Evolutionary conservation across 1,140 invertebrate species (phyloP).

Genomic region (Helicoverpa zea): DNA sequence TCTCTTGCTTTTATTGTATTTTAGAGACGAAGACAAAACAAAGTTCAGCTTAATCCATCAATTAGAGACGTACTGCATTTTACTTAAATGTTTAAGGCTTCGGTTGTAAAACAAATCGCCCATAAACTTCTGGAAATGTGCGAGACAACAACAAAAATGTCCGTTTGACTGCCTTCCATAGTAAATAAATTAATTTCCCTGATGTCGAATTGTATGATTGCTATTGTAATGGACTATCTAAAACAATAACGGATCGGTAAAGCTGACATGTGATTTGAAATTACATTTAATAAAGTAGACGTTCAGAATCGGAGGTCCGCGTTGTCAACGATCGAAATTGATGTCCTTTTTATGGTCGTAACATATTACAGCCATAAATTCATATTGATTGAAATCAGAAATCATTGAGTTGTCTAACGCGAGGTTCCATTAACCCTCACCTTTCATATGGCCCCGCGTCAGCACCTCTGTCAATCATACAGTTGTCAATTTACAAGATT

Average conservation of each 20-base stretch:
- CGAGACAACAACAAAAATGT: background rate
- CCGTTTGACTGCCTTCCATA: too few species aligned
- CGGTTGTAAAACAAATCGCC: constrained; percentile 13
- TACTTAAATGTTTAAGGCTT: constrained; percentile 37
- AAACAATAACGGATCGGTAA: too few species aligned
- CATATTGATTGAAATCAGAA: background rate
- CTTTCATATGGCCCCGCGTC: constrained; percentile 24
- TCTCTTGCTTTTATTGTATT: constrained; percentile 42
- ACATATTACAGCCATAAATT: background rate
- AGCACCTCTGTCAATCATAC: constrained; percentile 44
- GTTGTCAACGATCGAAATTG: too few species aligned
- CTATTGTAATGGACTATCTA: too few species aligned
- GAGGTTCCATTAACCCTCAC: background rate
- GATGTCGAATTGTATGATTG: too few species aligned
- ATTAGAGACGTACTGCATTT: constrained; percentile 40
- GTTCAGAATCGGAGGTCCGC: too few species aligned
- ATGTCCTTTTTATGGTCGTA: too few species aligned
- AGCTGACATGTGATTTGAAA: too few species aligned
- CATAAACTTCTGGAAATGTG: constrained; percentile 13
- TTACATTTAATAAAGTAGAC: background rate
- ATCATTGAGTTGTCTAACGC: background rate
- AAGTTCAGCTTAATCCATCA: constrained; percentile 44
- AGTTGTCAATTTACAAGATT: constrained; percentile 37
- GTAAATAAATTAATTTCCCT: too few species aligned
- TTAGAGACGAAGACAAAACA: constrained; percentile 41